A percentile compares a stretch with the other conserved stretches of the same genome.
Evolutionary conservation across 2,888 invertebrate genomes (phyloP).

Genomic region (Allolobophora icterica): DNA sequence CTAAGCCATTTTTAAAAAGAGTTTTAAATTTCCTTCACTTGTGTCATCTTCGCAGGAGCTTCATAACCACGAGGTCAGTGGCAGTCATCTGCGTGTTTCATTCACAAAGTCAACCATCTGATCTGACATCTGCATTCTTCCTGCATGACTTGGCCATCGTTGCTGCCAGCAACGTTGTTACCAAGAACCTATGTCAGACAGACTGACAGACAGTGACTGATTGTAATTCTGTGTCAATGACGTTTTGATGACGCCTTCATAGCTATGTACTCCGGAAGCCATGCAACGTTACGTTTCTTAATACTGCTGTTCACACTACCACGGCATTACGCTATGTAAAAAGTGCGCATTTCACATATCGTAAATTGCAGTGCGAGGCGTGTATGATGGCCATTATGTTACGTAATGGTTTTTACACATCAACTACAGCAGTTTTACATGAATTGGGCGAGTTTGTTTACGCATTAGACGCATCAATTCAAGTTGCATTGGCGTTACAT

Average conservation of each 20-base stretch:
- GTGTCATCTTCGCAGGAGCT: constrained; percentile 74
- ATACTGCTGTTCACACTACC: not conserved
- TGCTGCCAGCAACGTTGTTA: not conserved
- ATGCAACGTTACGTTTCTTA: not conserved
- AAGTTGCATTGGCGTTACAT: not conserved
- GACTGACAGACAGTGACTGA: not conserved
- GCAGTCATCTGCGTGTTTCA: constrained; percentile 96
- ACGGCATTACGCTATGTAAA: not conserved
- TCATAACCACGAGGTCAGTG: constrained; percentile 98
- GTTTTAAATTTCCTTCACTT: not conserved
- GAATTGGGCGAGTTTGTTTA: not conserved
- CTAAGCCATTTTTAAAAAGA: not conserved
- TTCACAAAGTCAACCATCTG: constrained; percentile 81
- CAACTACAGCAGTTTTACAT: not conserved
- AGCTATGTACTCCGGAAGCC: not conserved
- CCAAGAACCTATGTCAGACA: not conserved
- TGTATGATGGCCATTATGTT: not conserved
- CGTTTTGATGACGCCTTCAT: not conserved
- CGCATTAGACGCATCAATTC: not conserved
- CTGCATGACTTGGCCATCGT: not conserved
- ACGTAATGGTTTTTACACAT: not conserved
- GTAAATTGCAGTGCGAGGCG: not conserved
- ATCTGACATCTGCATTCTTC: not conserved
- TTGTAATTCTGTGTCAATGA: not conserved
- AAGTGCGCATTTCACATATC: not conserved